Conservation (phyloP, 2,113 vertebrate species). For the Solea solea region DNA sequence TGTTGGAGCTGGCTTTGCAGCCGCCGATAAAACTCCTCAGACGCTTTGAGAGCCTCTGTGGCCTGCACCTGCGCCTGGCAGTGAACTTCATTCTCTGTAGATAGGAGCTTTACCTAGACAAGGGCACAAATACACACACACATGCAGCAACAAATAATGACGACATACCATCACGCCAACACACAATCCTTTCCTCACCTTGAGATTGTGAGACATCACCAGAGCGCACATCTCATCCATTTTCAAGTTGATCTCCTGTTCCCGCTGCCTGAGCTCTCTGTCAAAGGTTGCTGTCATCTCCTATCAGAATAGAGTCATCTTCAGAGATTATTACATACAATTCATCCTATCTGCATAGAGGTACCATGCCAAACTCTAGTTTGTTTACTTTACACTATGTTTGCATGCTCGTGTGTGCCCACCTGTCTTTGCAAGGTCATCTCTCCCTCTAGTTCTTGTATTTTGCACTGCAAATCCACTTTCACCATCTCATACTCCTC, state of each 20-base stretch:
- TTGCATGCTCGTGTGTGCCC: slow-evolving; percentile 9
- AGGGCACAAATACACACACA: not conserved
- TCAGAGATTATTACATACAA: not conserved
- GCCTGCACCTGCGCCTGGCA: slow-evolving; percentile 64
- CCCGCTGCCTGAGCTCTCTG: slow-evolving; percentile 69
- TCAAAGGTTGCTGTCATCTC: slow-evolving; percentile 82
- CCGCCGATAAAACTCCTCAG: slow-evolving; percentile 61
- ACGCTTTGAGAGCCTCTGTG: slow-evolving; percentile 63
- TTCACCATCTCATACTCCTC: slow-evolving; percentile 78
- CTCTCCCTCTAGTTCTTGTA: slow-evolving; percentile 76
- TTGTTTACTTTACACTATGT: slow-evolving; percentile 4
- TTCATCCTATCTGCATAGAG: too few species aligned
- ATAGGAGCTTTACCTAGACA: slow-evolving; percentile 80
- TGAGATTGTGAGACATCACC: slow-evolving; percentile 79
- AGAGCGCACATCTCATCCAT: slow-evolving; percentile 73
- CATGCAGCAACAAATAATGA: not conserved
- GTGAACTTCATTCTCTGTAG: slow-evolving; percentile 74
- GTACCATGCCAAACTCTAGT: not conserved
- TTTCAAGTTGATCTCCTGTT: slow-evolving; percentile 79
- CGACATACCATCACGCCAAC: not conserved
- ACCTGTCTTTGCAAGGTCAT: slow-evolving; percentile 84
- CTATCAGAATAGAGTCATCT: slow-evolving; percentile 57
- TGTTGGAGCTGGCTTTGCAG: slow-evolving; percentile 69
- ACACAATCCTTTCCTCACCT: slow-evolving; percentile 66
- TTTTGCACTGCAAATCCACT: slow-evolving; percentile 72